Conservation (phyloP, 2,797 vertebrate species). For the Chlorospingus semifuscus region DNA sequence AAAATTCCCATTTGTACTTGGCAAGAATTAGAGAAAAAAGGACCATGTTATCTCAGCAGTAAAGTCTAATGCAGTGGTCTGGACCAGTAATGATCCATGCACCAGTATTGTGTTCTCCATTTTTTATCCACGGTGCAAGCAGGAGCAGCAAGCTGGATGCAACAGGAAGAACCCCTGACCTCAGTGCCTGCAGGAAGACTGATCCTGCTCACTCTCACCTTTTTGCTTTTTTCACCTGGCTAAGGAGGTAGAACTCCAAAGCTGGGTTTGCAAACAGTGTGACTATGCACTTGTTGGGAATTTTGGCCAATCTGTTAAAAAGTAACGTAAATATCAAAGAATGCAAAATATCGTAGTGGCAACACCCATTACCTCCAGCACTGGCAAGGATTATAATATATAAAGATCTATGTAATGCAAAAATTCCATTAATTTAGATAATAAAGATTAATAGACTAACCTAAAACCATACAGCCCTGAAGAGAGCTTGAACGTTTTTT, state of each 20-base stretch:
- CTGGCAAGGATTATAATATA: conserved; percentile 36
- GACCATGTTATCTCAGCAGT: accelerated
- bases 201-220: neutral
- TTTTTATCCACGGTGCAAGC: neutral
- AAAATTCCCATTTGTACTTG: neutral
- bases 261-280: neutral
- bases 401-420: conserved; percentile 44
- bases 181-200: neutral
- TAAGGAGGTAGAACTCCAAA: neutral
- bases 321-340: conserved; percentile 51
- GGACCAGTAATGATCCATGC: neutral
- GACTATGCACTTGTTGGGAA: conserved; percentile 4
- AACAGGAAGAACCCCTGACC: neutral
- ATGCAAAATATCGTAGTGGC: conserved; percentile 32
- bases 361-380: conserved; percentile 61
- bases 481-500: neutral
- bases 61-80: neutral
- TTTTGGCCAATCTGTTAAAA: conserved; percentile 20
- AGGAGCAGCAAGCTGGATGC: neutral
- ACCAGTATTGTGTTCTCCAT: neutral
- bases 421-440: conserved; percentile 58
- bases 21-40: neutral
- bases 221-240: neutral
- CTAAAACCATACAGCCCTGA: neutral
- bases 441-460: conserved; percentile 45